A percentile compares a stretch with the other conserved stretches of the same genome.
phyloP scores from a whole-genome alignment of 2,888 invertebrate species.

The Cyrtodaria siliqua region DNA sequence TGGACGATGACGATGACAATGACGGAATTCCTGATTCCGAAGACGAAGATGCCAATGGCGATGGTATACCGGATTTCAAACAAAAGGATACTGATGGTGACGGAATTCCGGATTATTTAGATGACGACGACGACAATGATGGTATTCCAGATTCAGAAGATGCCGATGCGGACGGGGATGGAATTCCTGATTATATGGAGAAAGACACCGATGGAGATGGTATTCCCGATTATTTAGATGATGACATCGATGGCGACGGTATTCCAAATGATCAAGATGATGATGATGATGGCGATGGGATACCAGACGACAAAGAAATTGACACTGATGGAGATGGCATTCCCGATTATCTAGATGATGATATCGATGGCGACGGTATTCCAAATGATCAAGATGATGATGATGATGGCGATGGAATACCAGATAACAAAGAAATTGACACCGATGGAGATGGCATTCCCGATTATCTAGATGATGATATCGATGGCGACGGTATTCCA shows the following conservation, averaged over 20 bases:
- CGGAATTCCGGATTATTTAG: slow-evolving; percentile 81
- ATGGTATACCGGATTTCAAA: slow-evolving; percentile 77
- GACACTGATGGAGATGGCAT: slow-evolving; percentile 74
- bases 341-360: slow-evolving; percentile 70
- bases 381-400: slow-evolving; percentile 78
- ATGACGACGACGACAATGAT: slow-evolving; percentile 77
- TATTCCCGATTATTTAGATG: slow-evolving; percentile 77
- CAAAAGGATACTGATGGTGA: slow-evolving; percentile 79
- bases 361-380: slow-evolving; percentile 80
- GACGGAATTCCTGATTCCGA: slow-evolving; percentile 73
- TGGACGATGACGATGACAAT: slow-evolving; percentile 61
- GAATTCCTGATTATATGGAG: slow-evolving; percentile 75
- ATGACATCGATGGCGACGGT: slow-evolving; percentile 80
- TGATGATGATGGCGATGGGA: slow-evolving; percentile 81
- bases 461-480: slow-evolving; percentile 78
- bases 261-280: slow-evolving; percentile 79
- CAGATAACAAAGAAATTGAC: slow-evolving; percentile 69
- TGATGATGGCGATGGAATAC: slow-evolving; percentile 78
- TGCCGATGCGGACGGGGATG: slow-evolving; percentile 77
- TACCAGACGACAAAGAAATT: slow-evolving; percentile 71
- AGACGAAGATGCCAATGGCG: slow-evolving; percentile 77
- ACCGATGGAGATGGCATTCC: slow-evolving; percentile 83
- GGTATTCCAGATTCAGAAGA: slow-evolving; percentile 75
- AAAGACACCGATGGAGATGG: slow-evolving; percentile 81
- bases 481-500: slow-evolving; percentile 79